phyloP scores from a whole-genome alignment of 2,797 vertebrate genomes.

The Labroides dimidiatus region DNA sequence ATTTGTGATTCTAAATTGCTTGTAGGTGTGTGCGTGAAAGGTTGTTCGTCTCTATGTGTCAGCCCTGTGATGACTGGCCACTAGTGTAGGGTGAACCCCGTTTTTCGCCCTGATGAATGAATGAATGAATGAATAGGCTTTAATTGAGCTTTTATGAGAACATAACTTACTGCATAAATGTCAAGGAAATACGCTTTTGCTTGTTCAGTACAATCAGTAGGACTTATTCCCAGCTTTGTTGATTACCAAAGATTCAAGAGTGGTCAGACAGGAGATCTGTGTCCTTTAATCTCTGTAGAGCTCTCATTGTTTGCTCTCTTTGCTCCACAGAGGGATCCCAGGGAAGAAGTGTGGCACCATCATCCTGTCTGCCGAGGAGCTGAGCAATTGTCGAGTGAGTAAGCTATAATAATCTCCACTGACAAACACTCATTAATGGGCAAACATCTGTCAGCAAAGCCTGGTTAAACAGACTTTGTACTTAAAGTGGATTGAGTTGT shows the following conservation, averaged over 20 bases:
- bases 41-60: no score
- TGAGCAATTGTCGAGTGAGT: slow-evolving; percentile 96
- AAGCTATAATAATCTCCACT: slow-evolving; percentile 35
- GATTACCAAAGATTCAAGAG: slow-evolving; percentile 14
- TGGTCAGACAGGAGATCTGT: not conserved
- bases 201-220: not conserved
- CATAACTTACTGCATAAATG: not conserved
- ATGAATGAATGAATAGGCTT: no score
- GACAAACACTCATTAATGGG: slow-evolving; percentile 45
- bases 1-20: no score
- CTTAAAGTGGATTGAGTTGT: slow-evolving; percentile 25
- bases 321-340: slow-evolving; percentile 86
- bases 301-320: slow-evolving; percentile 33
- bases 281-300: slow-evolving; percentile 12
- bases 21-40: no score
- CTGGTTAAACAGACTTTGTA: slow-evolving; percentile 28
- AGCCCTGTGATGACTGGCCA: no score
- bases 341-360: slow-evolving; percentile 95
- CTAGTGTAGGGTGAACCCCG: no score
- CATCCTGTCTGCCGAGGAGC: slow-evolving; percentile 92
- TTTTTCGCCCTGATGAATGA: no score
- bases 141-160: not conserved
- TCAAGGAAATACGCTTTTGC: not conserved
- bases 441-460: slow-evolving; percentile 53
- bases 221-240: not conserved